These are phyloP conservation scores for Lagodon rhomboides DNA, from an alignment of 2,797 vertebrate species.

Conservation along the genomic window DNA sequence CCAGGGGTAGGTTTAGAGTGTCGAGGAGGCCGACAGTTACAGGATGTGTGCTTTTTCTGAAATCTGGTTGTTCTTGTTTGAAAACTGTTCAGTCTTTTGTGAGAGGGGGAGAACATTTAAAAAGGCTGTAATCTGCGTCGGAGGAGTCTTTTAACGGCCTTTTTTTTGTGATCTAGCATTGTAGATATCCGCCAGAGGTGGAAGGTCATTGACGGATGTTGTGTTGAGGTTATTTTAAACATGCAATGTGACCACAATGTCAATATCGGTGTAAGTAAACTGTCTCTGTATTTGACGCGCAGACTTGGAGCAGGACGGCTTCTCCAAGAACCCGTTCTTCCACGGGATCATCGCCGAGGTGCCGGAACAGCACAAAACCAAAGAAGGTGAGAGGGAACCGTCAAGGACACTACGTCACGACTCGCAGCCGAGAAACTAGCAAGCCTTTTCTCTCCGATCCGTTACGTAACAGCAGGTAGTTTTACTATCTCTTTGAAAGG, in stretches of 20 bases:
- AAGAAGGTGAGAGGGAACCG: slow-evolving; percentile 77
- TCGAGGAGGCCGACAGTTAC: too few relatives aligned
- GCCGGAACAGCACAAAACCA: slow-evolving; percentile 77
- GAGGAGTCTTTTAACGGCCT: too few relatives aligned
- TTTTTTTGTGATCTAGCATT: too few relatives aligned
- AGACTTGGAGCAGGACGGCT: slow-evolving; percentile 91
- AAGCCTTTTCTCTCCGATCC: too few relatives aligned
- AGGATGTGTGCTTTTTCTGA: too few relatives aligned
- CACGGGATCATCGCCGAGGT: slow-evolving; percentile 88
- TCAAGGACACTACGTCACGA: background rate
- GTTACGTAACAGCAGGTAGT: background rate
- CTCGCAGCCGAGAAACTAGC: background rate
- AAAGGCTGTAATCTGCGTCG: too few relatives aligned
- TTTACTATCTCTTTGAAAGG: background rate
- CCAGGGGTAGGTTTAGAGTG: too few relatives aligned
- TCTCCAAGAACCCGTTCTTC: slow-evolving; percentile 88
- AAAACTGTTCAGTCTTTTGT: too few relatives aligned
- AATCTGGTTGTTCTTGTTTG: too few relatives aligned
- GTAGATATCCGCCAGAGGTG: too few relatives aligned
- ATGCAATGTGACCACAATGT: background rate
- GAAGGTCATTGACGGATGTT: background rate
- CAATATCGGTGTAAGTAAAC: too few relatives aligned
- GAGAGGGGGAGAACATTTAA: too few relatives aligned
- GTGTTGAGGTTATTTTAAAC: background rate
- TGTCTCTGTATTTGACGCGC: slow-evolving; percentile 2